Evolutionary conservation across 2,888 invertebrate genomes (phyloP).

Genomic region (Tromatobia lineatoria): DNA sequence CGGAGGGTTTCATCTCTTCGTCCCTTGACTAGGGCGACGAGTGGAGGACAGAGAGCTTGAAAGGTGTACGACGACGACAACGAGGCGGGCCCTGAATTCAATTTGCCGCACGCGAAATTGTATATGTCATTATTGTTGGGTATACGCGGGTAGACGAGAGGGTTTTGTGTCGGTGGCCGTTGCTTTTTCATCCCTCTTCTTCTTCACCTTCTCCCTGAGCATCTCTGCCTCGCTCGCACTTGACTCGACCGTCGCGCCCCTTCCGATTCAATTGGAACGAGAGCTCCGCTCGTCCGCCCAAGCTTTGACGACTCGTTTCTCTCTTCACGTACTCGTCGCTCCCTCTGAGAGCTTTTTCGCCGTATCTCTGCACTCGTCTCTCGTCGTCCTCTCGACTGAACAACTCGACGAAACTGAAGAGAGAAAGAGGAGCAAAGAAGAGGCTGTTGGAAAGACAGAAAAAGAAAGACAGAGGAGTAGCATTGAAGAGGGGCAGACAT

Average conservation of each 20-base stretch:
- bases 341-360: conserved; percentile 47
- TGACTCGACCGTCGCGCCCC: conserved; percentile 33
- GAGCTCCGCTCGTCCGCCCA: conserved; percentile 30
- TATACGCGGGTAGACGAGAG: conserved; percentile 32
- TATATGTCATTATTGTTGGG: conserved; percentile 55
- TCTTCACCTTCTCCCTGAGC: conserved; percentile 8
- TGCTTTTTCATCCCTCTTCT: conserved; percentile 39
- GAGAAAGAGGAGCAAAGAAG: conserved; percentile 25
- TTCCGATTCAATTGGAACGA: conserved; percentile 57
- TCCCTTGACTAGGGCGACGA: conserved; percentile 21
- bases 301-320: conserved; percentile 54
- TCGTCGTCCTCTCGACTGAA: conserved; percentile 39
- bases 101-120: conserved; percentile 64
- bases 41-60: conserved; percentile 37
- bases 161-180: conserved; percentile 18
- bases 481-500: conserved; percentile 25
- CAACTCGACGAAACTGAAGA: conserved; percentile 44
- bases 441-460: conserved; percentile 16
- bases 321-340: conserved; percentile 45
- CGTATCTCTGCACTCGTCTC: conserved; percentile 35
- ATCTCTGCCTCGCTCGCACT: conserved; percentile 29
- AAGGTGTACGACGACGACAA: conserved; percentile 43
- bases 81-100: conserved; percentile 48
- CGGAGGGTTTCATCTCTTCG: conserved; percentile 36
- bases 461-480: conserved; percentile 24